Conservation (phyloP, 2,797 vertebrate species). For the Loris lydekkerianus region DNA sequence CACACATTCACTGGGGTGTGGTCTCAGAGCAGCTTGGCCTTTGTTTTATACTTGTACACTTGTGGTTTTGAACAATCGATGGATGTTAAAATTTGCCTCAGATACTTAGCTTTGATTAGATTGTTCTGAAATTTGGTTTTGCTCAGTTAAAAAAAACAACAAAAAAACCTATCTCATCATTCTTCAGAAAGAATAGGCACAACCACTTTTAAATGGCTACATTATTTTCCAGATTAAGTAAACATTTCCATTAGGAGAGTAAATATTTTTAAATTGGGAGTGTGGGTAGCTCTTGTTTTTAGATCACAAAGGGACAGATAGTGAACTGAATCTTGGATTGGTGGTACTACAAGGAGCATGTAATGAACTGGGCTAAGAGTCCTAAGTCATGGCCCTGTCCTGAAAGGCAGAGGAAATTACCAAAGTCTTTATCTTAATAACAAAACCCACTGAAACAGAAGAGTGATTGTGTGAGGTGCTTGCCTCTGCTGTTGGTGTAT, state of each 20-base stretch:
- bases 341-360: not conserved
- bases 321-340: not conserved
- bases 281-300: not conserved
- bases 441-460: not conserved
- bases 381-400: not conserved
- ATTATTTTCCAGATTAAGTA: slow-evolving; percentile 16
- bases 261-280: not conserved
- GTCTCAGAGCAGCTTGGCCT: not conserved
- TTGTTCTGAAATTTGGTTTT: slow-evolving; percentile 1
- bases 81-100: not conserved
- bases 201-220: not conserved
- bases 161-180: not conserved
- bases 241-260: not conserved
- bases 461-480: not conserved
- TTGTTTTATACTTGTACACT: not conserved
- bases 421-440: not conserved
- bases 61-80: not conserved
- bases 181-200: not conserved
- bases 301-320: not conserved
- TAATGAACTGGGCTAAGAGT: not conserved
- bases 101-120: not conserved
- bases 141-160: slow-evolving; percentile 22
- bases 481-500: not conserved
- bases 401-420: not conserved
- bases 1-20: not conserved